These are phyloP conservation scores for Australoheros scitulus DNA, from an alignment of 2,113 vertebrate genomes.

Conservation along the genomic window DNA sequence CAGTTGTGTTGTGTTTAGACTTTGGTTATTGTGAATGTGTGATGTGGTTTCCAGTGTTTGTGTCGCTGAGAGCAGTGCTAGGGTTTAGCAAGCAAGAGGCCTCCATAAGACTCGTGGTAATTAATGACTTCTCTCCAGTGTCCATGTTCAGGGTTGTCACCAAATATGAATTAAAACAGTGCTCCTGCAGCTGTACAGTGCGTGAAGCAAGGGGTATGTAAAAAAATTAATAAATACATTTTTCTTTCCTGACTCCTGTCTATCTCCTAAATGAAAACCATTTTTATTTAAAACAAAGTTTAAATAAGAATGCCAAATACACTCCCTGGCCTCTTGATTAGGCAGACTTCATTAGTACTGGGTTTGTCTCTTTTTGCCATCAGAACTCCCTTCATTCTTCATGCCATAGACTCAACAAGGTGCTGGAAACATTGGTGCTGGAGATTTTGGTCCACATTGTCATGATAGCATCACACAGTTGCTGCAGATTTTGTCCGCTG, in stretches of 20 bases:
- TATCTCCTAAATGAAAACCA: neutral
- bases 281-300: neutral
- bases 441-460: neutral
- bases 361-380: neutral
- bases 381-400: no score
- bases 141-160: neutral
- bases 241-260: neutral
- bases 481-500: neutral
- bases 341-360: accelerated
- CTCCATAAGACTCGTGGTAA: neutral
- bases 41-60: neutral
- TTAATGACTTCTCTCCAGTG: neutral
- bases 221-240: neutral
- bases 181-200: neutral
- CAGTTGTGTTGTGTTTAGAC: neutral
- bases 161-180: neutral
- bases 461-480: neutral
- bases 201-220: neutral
- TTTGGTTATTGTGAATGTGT: neutral
- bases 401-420: neutral
- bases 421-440: neutral
- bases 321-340: neutral
- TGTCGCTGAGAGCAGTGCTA: neutral
- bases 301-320: neutral
- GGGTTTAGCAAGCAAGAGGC: neutral